These are phyloP conservation scores for Adelges cooleyi DNA, from an alignment of 1,140 invertebrate species.

Conservation along the genomic window DNA sequence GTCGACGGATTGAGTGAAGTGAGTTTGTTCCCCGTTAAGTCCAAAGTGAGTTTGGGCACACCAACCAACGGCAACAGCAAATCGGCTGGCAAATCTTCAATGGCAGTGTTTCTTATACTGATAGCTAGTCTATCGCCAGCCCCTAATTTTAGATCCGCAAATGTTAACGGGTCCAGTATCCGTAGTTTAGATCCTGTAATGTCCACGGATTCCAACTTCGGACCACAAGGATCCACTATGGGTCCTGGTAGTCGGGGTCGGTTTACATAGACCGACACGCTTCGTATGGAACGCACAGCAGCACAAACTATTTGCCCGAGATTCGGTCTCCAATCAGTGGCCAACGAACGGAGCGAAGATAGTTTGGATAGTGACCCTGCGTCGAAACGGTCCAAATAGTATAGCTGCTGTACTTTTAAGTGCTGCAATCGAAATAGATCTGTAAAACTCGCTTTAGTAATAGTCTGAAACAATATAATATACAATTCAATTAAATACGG, in stretches of 20 bases:
- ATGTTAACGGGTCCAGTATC: constrained; percentile 56
- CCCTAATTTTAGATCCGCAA: constrained; percentile 46
- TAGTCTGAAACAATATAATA: constrained; percentile 29
- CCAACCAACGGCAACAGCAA: constrained; percentile 63
- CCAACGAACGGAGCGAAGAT: constrained; percentile 32
- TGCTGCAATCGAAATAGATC: constrained; percentile 36
- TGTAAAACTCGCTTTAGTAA: constrained; percentile 38
- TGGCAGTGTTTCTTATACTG: constrained; percentile 59
- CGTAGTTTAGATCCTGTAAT: constrained; percentile 61
- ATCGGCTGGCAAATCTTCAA: constrained; percentile 60
- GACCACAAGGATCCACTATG: constrained; percentile 42
- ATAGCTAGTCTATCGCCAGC: constrained; percentile 51
- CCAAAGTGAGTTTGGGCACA: constrained; percentile 66
- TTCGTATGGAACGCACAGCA: constrained; percentile 46
- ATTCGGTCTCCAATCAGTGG: constrained; percentile 51
- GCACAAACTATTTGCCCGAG: constrained; percentile 49
- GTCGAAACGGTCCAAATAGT: constrained; percentile 37
- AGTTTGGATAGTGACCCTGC: constrained; percentile 35
- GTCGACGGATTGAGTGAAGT: constrained; percentile 64
- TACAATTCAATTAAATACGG: too few relatives aligned
- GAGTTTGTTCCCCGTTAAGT: constrained; percentile 69
- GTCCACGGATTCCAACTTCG: constrained; percentile 64
- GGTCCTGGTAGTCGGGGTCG: constrained; percentile 52
- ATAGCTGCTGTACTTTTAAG: constrained; percentile 35
- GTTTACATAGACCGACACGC: constrained; percentile 55